phyloP scores from a whole-genome alignment of 2,113 vertebrate species.

The Sinocyclocheilus anophthalmus region DNA sequence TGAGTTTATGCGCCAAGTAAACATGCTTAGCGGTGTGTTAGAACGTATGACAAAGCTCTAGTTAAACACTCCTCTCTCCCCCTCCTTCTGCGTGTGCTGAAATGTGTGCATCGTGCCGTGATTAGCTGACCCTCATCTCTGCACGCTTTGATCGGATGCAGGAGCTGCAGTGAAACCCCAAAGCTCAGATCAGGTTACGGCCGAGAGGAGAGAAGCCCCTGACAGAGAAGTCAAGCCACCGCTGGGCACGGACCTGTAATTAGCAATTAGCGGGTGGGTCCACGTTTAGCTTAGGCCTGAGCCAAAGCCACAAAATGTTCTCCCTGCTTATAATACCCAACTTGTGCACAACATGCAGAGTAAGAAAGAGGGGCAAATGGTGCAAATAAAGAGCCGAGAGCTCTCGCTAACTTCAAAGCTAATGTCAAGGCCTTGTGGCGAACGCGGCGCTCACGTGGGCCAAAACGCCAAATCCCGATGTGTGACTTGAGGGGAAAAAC shows the following conservation, averaged over 20 bases:
- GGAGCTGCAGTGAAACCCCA: conserved; percentile 65
- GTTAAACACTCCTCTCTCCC: too few species aligned
- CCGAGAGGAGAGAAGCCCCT: conserved; percentile 74
- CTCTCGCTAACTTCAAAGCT: conserved; percentile 51
- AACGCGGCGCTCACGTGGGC: conserved; percentile 63
- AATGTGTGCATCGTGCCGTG: conserved; percentile 53
- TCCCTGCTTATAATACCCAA: conserved; percentile 74
- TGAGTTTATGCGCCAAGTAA: too few species aligned
- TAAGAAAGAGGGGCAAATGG: conserved; percentile 61
- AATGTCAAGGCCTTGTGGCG: conserved; percentile 44
- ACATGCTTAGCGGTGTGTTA: too few species aligned
- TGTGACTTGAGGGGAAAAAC: conserved; percentile 73
- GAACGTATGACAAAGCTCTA: too few species aligned
- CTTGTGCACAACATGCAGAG: conserved; percentile 66
- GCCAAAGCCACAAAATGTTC: conserved; percentile 83
- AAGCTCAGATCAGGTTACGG: conserved; percentile 68
- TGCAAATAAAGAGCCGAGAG: conserved; percentile 46
- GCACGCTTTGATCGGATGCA: conserved; percentile 67
- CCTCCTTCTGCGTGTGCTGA: too few species aligned
- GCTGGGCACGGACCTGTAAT: conserved; percentile 80
- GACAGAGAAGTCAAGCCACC: conserved; percentile 76
- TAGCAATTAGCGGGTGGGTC: conserved; percentile 81
- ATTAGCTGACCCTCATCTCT: conserved; percentile 69
- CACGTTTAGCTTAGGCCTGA: conserved; percentile 73
- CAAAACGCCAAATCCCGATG: conserved; percentile 67